Evolutionary conservation across 2,113 vertebrate genomes (phyloP).

Genomic region (Xiphophorus couchianus): DNA sequence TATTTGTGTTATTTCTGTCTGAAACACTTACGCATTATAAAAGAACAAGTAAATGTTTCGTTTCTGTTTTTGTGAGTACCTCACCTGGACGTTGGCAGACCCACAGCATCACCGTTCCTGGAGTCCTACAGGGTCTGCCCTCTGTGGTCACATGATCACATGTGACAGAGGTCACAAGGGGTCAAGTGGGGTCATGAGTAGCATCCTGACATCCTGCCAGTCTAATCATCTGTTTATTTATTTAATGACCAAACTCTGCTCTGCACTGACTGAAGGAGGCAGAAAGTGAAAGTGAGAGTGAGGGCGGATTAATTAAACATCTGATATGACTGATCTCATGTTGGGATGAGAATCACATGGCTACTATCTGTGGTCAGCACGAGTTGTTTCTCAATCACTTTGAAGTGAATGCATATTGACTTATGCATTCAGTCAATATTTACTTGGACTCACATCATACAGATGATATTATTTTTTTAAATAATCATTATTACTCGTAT

Average conservation of each 20-base stretch:
- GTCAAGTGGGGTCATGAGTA: constrained; percentile 82
- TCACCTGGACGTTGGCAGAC: constrained; percentile 6
- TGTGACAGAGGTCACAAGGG: constrained; percentile 78
- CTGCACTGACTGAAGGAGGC: constrained; percentile 11
- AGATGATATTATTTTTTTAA: background rate
- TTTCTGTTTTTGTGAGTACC: background rate
- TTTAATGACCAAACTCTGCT: constrained; percentile 54
- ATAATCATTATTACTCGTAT: background rate
- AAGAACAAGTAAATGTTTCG: too few relatives aligned
- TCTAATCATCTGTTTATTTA: constrained; percentile 78
- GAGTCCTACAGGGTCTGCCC: constrained; percentile 32
- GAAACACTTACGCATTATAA: too few relatives aligned
- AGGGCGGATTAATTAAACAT: constrained; percentile 37
- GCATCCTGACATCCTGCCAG: constrained; percentile 77
- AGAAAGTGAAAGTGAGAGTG: constrained; percentile 56
- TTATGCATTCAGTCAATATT: background rate
- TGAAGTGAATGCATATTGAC: background rate
- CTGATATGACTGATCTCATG: constrained; percentile 19
- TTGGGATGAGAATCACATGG: background rate
- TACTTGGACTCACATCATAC: background rate
- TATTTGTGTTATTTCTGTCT: too few relatives aligned
- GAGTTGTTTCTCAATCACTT: background rate
- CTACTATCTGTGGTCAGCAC: background rate
- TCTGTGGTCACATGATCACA: constrained; percentile 78
- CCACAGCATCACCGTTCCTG: background rate